Conservation (phyloP, 2,888 invertebrate species). For the Pyrrhia umbra region DNA sequence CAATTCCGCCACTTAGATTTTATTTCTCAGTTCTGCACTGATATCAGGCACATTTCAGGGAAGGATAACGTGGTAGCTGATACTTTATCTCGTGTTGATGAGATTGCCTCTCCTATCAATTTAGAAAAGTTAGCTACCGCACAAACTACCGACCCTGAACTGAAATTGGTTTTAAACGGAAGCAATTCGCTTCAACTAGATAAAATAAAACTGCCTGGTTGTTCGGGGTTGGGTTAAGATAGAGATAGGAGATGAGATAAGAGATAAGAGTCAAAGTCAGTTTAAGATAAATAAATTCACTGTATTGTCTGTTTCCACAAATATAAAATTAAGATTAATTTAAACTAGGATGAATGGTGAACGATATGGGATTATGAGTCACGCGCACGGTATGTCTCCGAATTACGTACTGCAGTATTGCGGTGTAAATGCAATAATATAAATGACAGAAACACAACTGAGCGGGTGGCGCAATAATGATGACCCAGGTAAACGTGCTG, state of each 20-base stretch:
- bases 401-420: background rate
- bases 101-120: too few relatives aligned
- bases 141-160: conserved; percentile 11
- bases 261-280: background rate
- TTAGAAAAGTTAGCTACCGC: background rate
- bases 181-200: conserved; percentile 49
- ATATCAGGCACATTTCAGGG: too few relatives aligned
- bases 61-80: too few relatives aligned
- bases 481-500: background rate
- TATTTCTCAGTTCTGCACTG: too few relatives aligned
- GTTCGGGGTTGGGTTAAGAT: too few relatives aligned
- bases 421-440: conserved; percentile 3
- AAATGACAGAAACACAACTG: background rate
- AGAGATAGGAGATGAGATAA: background rate
- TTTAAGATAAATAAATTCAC: background rate
- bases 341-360: too few relatives aligned
- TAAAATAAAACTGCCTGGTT: conserved; percentile 34
- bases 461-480: background rate
- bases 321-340: background rate
- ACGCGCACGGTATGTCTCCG: too few relatives aligned
- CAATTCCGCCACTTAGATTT: too few relatives aligned
- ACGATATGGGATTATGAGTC: too few relatives aligned
- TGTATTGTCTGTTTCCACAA: background rate
- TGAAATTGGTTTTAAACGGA: conserved; percentile 11
- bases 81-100: too few relatives aligned